A percentile compares a stretch with the other conserved stretches of the same genome.
Evolutionary conservation across 2,797 vertebrate genomes (phyloP).

Genomic region (Neostethus bicornis): DNA sequence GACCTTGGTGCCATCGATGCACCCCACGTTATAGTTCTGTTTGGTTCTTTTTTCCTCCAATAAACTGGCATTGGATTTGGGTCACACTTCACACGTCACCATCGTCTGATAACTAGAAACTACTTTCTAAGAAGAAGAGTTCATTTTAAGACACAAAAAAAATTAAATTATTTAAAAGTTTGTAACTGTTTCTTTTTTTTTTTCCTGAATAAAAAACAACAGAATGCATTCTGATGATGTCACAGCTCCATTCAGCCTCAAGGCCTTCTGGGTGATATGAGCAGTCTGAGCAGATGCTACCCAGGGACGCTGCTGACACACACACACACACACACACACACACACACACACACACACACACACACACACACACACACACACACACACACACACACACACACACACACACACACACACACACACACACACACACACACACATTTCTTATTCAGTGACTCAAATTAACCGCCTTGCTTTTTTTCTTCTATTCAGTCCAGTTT

Average conservation of each 20-base stretch:
- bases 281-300: conserved; percentile 42
- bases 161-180: no score
- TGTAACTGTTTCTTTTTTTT: no score
- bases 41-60: no score
- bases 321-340: not conserved
- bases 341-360: not conserved
- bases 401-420: not conserved
- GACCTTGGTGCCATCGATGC: no score
- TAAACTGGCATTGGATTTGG: no score
- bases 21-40: no score
- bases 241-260: conserved; percentile 14
- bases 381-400: not conserved
- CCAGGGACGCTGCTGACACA: conserved; percentile 1
- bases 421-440: not conserved
- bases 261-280: conserved; percentile 52
- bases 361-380: not conserved
- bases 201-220: no score
- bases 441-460: conserved; percentile 32
- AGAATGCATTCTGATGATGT: conserved; percentile 10
- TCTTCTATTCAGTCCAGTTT: not conserved
- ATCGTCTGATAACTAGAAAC: no score
- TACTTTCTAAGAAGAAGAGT: no score
- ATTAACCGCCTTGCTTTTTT: conserved; percentile 24
- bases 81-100: no score
- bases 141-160: no score